Conservation (phyloP, 2,888 invertebrate species). For the Scaptomyza polygonia region DNA sequence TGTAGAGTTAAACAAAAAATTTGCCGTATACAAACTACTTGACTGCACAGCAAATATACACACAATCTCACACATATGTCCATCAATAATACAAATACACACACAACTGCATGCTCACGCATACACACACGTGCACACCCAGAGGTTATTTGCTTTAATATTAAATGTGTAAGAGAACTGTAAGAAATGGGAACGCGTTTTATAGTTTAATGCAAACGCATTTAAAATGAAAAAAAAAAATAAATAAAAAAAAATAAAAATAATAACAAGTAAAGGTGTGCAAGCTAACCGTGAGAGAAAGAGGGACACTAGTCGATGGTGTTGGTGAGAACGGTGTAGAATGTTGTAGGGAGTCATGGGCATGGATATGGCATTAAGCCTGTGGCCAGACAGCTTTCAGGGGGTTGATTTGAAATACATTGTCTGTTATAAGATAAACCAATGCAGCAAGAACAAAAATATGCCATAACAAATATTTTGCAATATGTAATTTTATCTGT, state of each 20-base stretch:
- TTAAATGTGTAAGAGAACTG: conserved; percentile 79
- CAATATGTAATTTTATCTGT: neutral
- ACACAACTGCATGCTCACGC: neutral
- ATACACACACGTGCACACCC: conserved; percentile 21
- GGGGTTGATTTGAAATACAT: conserved; percentile 42
- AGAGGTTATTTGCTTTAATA: conserved; percentile 77
- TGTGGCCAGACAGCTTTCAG: conserved; percentile 22
- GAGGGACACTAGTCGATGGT: too few relatives aligned
- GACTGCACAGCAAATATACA: conserved; percentile 30
- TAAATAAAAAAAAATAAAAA: conserved; percentile 4
- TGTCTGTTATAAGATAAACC: conserved; percentile 25
- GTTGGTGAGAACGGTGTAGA: conserved; percentile 1
- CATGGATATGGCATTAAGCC: conserved; percentile 62
- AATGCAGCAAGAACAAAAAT: neutral
- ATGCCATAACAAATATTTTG: neutral
- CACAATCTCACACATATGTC: neutral
- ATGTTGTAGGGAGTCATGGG: conserved; percentile 4
- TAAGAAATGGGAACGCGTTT: conserved; percentile 77
- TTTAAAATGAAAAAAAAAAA: conserved; percentile 38
- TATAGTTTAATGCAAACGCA: conserved; percentile 74
- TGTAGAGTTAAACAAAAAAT: conserved; percentile 27
- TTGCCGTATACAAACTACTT: conserved; percentile 62
- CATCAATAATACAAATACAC: neutral
- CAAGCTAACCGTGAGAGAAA: neutral
- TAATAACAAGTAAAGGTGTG: neutral